phyloP scores from a whole-genome alignment of 2,797 vertebrate genomes.

The Crypturellus tataupa region DNA sequence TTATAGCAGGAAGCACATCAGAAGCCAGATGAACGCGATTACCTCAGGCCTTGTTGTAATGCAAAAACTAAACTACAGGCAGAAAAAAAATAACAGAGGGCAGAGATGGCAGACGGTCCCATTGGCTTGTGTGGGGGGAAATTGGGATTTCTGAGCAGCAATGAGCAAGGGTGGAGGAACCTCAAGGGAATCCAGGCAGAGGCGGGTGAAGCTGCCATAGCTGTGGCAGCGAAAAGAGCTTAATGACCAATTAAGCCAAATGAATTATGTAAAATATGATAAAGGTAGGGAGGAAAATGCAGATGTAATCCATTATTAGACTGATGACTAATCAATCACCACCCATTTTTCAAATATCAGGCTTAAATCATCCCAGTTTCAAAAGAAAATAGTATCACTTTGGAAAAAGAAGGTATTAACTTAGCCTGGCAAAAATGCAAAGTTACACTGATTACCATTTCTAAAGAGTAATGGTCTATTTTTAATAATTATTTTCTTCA shows the following conservation, averaged over 20 bases:
- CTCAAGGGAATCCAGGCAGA: background rate
- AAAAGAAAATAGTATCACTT: constrained; percentile 39
- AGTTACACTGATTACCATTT: background rate
- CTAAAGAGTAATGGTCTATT: background rate
- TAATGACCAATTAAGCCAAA: constrained; percentile 47
- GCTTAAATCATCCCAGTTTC: constrained; percentile 24
- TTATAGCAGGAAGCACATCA: background rate
- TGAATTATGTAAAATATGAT: constrained; percentile 51
- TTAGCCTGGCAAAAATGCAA: background rate
- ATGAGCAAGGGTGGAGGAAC: background rate
- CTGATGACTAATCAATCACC: constrained; percentile 63
- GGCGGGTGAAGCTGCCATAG: background rate
- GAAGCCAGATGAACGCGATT: background rate
- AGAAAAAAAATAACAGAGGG: background rate
- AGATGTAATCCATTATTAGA: constrained; percentile 61
- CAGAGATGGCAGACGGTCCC: accelerated
- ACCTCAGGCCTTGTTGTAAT: background rate
- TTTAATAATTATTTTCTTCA: constrained; percentile 28
- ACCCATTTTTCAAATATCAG: constrained; percentile 41
- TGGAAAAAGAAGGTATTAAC: constrained; percentile 5
- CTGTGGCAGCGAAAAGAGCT: background rate
- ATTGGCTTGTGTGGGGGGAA: accelerated
- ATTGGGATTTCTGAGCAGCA: background rate
- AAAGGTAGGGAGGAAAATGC: constrained; percentile 26
- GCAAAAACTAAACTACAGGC: background rate